Conservation (phyloP, 2,113 vertebrate species). For the Podarcis muralis region DNA sequence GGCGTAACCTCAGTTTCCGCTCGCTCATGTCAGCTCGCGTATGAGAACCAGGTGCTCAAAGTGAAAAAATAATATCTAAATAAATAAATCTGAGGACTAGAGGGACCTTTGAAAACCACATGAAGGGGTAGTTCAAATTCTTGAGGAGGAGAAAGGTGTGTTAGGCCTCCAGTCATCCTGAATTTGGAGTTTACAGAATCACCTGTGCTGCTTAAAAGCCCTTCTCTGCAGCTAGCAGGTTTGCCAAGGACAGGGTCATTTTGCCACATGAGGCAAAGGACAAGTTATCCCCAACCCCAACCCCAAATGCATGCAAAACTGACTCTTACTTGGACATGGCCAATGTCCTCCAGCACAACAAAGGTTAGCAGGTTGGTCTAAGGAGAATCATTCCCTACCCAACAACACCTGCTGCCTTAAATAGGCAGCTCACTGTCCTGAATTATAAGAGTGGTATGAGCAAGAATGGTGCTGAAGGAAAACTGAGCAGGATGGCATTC, state of each 20-base stretch:
- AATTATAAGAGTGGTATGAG: no score
- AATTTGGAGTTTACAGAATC: not conserved
- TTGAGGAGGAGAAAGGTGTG: not conserved
- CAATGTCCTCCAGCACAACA: no score
- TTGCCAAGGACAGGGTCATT: not conserved
- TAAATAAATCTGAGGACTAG: slow-evolving; percentile 37
- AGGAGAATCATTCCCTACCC: not conserved
- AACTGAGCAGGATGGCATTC: not conserved
- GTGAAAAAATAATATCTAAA: slow-evolving; percentile 1
- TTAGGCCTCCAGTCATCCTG: slow-evolving; percentile 2
- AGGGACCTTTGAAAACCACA: slow-evolving; percentile 20
- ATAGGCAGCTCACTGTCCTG: not conserved
- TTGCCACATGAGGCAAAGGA: no score
- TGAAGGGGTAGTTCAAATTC: not conserved
- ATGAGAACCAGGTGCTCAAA: not conserved
- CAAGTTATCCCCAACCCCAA: no score
- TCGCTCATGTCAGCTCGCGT: not conserved
- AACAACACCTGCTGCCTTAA: not conserved
- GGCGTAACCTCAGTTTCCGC: slow-evolving; percentile 24
- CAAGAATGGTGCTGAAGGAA: no score
- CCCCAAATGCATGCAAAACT: no score
- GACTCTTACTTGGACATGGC: no score
- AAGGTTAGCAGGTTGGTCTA: not conserved
- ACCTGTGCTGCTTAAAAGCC: not conserved
- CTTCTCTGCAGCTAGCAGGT: slow-evolving; percentile 5